Evolutionary conservation across 2,888 invertebrate species (phyloP), one percentile per base, ranked within the genome.

Genomic region (Atethmia centrago): DNA sequence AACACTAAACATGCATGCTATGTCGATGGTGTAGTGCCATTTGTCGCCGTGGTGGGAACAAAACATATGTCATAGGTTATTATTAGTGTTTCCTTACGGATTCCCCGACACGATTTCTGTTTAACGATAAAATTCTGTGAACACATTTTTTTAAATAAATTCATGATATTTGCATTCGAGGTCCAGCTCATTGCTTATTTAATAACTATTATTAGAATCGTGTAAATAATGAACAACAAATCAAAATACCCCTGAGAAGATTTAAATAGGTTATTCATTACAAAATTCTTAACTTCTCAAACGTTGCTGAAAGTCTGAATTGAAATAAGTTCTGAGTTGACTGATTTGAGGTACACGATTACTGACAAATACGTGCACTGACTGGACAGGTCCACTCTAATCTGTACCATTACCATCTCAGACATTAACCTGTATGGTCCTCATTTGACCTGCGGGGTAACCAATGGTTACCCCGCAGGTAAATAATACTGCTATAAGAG

Each of bases 51-150:
- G 28, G 25, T 36, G 25, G 51, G 47, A 79, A 68, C 25, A 58
- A 65, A 65, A 56, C 68, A 55, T 51, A 65, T 64, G 69, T 56
- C 19, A 8, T 9, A 40, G 16, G 58, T 67, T 74, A 80, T 74
- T 74, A 53, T 61, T 64, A 74, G 53, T 36, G 19, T 74, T 80
- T 78, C 68, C 72, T 51, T 40, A 53, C 61, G 49, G 51, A 25
- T 31, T 58, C n/a, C 12, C 42, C 3, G 9, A 40, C 2, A 40
- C 12, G 21, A 45, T 77, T 68, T 12, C 9, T 3, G 36, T 28
- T 47, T 58, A 19, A 36, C 16, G 19, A 58, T 25, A 71, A 36
- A 45, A 71, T 28, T 58, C 25, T 25, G 28, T n/a, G 10, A 25
- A 49, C 14, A 16, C 5, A 14, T 1, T 28, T 31, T 49, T n/a